Base-by-base conservation (phyloP, 2,888 invertebrate genomes). In the Hydroisotoma schaefferi region DNA sequence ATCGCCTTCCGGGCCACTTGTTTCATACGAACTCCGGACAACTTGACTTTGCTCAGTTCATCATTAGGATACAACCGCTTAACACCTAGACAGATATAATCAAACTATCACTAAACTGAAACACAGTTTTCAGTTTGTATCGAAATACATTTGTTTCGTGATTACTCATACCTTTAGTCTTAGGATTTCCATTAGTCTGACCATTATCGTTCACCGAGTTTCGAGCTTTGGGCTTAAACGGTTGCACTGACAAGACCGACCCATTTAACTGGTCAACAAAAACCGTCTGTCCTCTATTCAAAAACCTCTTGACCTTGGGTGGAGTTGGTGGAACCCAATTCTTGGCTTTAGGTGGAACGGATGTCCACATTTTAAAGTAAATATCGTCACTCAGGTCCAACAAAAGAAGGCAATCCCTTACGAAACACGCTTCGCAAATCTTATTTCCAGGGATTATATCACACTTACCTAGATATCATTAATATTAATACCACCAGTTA, bases 301-400 rank as follows among this genome's bases (percentile, higher is more conserved):
- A 52, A 4, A 53, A 37, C 12, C 29, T 12, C n/a, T 62, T 62
- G 6, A 22, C 38, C 2, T 48, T 27, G 2, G 58, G 60, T 6
- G 59, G 59, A 3, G 48, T 43, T 0, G 55, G 40, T 3, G 60
- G 40, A 6, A 67, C 53, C 28, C 55, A 55, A n/a, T 49, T 55
- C 46, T 56, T 26, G 2, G 59, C 55, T 44, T 49, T 49, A 1
- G 63, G 60, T 6, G 67, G 67, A 43, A 67, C 60, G 2, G 59
- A 28, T 27, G 58, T 27, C 67, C 67, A 64, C 29, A 65, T 46
- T 44, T 67, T 64, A 43, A 65, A 67, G 25, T 67, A 65, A 1
- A 62, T 29, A 15, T 60, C 64, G 40, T 62, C 64, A 15, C 56
- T 55, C 43, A 67, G 22, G 10, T 64, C 62, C 27, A 67, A 27